Evolutionary conservation across 2,888 invertebrate species (phyloP).

Genomic region (Dendrolimus houi): DNA sequence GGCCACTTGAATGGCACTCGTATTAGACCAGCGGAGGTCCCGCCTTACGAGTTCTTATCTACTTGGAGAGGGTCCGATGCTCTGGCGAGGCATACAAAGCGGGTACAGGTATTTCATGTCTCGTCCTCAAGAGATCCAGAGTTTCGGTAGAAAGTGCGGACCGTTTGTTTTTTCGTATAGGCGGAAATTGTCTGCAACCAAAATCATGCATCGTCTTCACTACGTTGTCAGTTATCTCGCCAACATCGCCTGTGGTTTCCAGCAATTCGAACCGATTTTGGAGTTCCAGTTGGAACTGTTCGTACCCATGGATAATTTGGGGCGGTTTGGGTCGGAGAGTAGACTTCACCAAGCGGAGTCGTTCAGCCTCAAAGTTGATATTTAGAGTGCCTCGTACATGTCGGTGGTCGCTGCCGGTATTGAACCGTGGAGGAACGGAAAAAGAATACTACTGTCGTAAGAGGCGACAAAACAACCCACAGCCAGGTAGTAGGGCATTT

Average conservation of each 20-base stretch:
- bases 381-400: not conserved
- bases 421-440: not conserved
- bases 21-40: no score
- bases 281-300: not conserved
- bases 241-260: not conserved
- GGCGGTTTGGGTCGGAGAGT: not conserved
- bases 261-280: not conserved
- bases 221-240: not conserved
- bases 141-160: not conserved
- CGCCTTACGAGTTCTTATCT: no score
- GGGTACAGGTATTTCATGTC: no score
- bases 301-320: not conserved
- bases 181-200: not conserved
- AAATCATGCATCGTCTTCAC: not conserved
- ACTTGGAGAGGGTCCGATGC: no score
- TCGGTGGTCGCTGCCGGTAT: not conserved
- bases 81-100: no score
- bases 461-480: no score
- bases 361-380: not conserved
- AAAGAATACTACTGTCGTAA: no score
- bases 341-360: not conserved
- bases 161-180: not conserved
- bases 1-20: no score
- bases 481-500: no score
- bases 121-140: not conserved